phyloP scores from a whole-genome alignment of 2,888 invertebrate genomes.

The Acrobasis suavella region DNA sequence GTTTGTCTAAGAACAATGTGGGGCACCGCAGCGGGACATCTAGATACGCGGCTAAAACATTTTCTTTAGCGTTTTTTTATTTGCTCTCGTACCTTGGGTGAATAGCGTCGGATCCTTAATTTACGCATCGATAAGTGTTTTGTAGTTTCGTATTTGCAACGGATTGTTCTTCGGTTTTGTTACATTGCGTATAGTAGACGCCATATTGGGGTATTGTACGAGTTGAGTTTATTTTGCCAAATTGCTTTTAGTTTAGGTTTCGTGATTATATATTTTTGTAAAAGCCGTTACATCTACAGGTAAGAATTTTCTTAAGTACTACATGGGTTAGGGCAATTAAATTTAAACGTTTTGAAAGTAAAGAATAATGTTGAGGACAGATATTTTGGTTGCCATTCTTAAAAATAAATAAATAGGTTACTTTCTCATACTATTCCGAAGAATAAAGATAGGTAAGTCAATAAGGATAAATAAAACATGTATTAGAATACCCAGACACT shows the following conservation, averaged over 20 bases:
- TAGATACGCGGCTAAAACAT: constrained; percentile 68
- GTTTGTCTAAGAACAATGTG: constrained; percentile 80
- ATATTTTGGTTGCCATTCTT: too few species aligned
- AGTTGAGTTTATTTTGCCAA: constrained; percentile 34
- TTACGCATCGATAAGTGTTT: constrained; percentile 78
- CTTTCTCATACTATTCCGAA: too few species aligned
- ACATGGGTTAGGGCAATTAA: too few species aligned
- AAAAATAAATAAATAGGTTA: too few species aligned
- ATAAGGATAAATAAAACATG: too few species aligned
- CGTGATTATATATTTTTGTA: constrained; percentile 52
- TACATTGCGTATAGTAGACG: constrained; percentile 59
- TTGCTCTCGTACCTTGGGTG: constrained; percentile 65
- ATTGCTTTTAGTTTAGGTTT: constrained; percentile 22
- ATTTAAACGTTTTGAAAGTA: too few species aligned
- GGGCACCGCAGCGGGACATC: constrained; percentile 77
- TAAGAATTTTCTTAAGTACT: too few species aligned
- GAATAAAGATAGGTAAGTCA: too few species aligned
- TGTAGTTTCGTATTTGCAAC: constrained; percentile 70
- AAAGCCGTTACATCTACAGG: too few species aligned
- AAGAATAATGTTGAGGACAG: too few species aligned
- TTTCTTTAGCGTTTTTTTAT: constrained; percentile 69
- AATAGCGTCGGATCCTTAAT: constrained; percentile 75
- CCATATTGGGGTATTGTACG: constrained; percentile 49
- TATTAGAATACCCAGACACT: too few species aligned
- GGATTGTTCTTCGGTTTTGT: constrained; percentile 75